Evolutionary conservation across 2,888 invertebrate species (phyloP), one percentile per base, ranked within the genome.

Genomic region (Cheilosia impressa): DNA sequence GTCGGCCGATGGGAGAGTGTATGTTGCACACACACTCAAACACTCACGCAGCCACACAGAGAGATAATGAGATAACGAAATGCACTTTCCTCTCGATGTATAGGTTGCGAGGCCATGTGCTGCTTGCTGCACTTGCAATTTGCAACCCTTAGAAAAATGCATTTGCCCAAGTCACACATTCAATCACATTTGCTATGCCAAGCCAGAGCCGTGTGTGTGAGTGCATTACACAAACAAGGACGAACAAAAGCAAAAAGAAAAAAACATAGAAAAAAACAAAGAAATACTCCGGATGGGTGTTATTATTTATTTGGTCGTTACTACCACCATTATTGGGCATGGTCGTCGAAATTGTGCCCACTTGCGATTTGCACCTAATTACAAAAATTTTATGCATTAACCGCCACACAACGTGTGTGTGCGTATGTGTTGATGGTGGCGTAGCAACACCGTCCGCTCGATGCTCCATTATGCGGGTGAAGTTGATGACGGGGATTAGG

Each of bases 291-390:
- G 15, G 17, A 41, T 41, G 43, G 17, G 43, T 77, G 43, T 47
- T 60, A 66, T 65, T 77, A 77, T 71, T 55, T 63, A 53, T 71
- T 72, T 60, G 45, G 41, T 34, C 65, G 45, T 68, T 62, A 24
- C 68, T 52, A 31, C 41, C 22, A 38, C 55, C 15, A 38, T 4
- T 3, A 4, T 1, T 22, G 7, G 15, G 0, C n/a, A 22, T 22
- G 22, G 13, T 22, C 13, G 1, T 24, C 22, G 52, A 7, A 58
- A 13, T 58, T 6, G 15, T 2, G 3, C 13, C 24, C 31, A 47
- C 47, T 19, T 31, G 31, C 45, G 24, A 71, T 82, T 71, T n/a
- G 38, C 47, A 55, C 55, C 72, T 66, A 72, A 82, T 78, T 72
- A 72, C 66, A 22, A 60, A 47, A 17, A 55, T 72, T 66, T 65